Evolutionary conservation across 1,140 invertebrate genomes (phyloP).

Genomic region (Trissolcus basalis): DNA sequence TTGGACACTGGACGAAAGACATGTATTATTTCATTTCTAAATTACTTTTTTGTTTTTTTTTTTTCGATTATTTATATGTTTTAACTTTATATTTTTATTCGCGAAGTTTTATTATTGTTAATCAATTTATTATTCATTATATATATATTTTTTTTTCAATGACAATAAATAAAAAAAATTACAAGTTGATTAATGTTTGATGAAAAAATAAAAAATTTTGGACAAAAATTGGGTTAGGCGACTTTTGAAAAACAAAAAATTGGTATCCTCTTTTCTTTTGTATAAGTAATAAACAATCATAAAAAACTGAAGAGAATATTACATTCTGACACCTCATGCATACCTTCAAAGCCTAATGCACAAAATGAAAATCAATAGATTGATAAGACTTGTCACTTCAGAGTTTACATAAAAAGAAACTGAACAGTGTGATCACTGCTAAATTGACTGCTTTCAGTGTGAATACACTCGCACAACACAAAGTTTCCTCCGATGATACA

Average conservation of each 20-base stretch:
- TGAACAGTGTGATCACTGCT: slow-evolving; percentile 22
- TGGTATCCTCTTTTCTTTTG: slow-evolving; percentile 2
- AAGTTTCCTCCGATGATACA: slow-evolving; percentile 14
- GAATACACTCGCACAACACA: slow-evolving; percentile 16
- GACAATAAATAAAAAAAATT: too few relatives aligned
- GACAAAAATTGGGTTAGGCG: too few relatives aligned
- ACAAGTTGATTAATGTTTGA: too few relatives aligned
- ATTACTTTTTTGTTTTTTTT: too few relatives aligned
- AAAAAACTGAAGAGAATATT: slow-evolving; percentile 32
- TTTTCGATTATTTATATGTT: too few relatives aligned
- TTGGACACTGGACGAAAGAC: neutral
- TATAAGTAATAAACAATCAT: neutral
- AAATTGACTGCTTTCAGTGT: slow-evolving; percentile 18
- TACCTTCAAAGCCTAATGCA: slow-evolving; percentile 31
- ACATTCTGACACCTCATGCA: slow-evolving; percentile 43
- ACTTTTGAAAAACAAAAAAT: neutral
- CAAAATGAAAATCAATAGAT: slow-evolving; percentile 20
- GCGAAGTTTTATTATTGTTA: too few relatives aligned
- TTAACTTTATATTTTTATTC: too few relatives aligned
- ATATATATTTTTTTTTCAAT: too few relatives aligned
- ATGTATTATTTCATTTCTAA: too few relatives aligned
- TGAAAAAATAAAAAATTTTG: too few relatives aligned
- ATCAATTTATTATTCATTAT: too few relatives aligned
- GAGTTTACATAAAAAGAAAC: neutral
- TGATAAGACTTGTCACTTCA: slow-evolving; percentile 9